phyloP scores from a whole-genome alignment of 2,888 invertebrate species.

The Hydrotaea cyrtoneurina region DNA sequence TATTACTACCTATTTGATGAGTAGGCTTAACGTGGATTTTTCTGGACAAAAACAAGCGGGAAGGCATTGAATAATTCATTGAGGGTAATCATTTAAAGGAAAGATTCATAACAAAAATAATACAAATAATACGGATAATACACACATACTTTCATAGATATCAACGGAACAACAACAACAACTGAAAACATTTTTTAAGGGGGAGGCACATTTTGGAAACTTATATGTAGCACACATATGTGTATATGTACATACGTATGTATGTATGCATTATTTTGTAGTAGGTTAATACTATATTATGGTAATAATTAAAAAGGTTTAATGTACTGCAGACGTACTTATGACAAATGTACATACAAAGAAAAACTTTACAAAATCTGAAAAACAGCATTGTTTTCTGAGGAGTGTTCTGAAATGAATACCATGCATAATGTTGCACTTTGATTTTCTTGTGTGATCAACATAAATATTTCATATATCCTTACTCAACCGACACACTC shows the following conservation, averaged over 20 bases:
- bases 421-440: too few species aligned
- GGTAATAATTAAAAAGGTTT: constrained; percentile 14
- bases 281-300: constrained; percentile 24
- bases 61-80: background rate
- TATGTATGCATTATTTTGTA: constrained; percentile 20
- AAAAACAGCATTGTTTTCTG: background rate
- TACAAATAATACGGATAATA: background rate
- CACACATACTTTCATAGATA: background rate
- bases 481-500: too few species aligned
- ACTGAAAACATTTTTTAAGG: constrained; percentile 25
- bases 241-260: constrained; percentile 17
- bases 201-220: constrained; percentile 62
- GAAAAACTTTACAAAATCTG: constrained; percentile 1
- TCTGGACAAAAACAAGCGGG: background rate
- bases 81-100: background rate
- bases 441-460: too few species aligned
- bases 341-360: constrained; percentile 24
- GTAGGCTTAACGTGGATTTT: background rate
- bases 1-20: background rate
- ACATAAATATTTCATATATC: too few species aligned
- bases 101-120: constrained; percentile 2
- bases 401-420: too few species aligned
- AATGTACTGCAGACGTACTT: background rate
- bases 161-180: constrained; percentile 25
- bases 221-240: constrained; percentile 42